phyloP scores from a whole-genome alignment of 2,113 vertebrate genomes.

The Desmodus rotundus region DNA sequence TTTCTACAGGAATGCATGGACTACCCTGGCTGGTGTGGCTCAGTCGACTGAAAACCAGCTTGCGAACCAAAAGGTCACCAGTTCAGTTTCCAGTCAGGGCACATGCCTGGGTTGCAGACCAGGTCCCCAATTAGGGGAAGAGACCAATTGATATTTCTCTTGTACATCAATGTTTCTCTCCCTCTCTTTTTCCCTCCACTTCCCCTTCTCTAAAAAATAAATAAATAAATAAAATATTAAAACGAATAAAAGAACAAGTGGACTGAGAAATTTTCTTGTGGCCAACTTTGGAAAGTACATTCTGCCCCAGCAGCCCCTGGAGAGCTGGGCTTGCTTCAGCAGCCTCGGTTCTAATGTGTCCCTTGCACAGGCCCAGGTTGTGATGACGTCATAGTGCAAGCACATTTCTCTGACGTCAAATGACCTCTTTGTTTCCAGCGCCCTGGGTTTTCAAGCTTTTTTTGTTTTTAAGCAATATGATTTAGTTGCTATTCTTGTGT shows the following conservation, averaged over 20 bases:
- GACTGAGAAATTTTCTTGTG: not conserved
- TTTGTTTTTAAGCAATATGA: not conserved
- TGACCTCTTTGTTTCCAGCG: not conserved
- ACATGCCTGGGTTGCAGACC: too few relatives aligned
- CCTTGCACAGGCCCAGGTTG: not conserved
- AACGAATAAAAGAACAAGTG: not conserved
- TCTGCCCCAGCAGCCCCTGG: not conserved
- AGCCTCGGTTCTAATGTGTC: not conserved
- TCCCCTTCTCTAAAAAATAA: too few relatives aligned
- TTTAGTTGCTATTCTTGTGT: not conserved
- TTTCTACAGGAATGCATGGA: not conserved
- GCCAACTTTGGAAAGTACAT: not conserved
- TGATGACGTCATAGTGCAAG: not conserved
- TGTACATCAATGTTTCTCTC: too few relatives aligned
- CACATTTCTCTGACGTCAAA: not conserved
- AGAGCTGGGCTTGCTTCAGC: not conserved
- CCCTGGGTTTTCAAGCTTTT: not conserved
- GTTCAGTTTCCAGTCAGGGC: too few relatives aligned
- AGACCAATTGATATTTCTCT: too few relatives aligned
- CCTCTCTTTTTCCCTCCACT: too few relatives aligned
- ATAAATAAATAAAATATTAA: too few relatives aligned
- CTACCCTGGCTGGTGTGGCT: too few relatives aligned
- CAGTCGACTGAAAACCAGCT: too few relatives aligned
- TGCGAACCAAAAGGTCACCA: too few relatives aligned
- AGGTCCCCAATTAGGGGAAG: too few relatives aligned